Base-by-base conservation (phyloP, 2,113 vertebrate species). In the Labeo rohita region DNA sequence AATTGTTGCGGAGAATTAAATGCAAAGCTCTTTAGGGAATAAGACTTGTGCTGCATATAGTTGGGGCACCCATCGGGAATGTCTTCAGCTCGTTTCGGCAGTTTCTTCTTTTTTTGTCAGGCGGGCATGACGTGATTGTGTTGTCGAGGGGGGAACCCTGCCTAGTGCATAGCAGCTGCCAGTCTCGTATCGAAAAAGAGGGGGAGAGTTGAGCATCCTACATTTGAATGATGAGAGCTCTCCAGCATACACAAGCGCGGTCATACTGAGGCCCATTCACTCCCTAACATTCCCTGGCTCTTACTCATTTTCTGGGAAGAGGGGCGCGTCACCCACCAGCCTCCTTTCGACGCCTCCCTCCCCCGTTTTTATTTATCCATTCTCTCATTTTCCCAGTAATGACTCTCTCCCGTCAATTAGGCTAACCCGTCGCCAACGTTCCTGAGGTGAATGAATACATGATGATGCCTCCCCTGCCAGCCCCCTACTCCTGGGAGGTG, bases 401-500 rank as follows among this genome's bases (percentile, higher is more conserved):
- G 87, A 74, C 84, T 79, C 85, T 85, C 79, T 82, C 65, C 47
- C 66, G 47, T 85, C 84, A 89, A 80, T 87, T 89, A 89, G 86
- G 43, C 36, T 54, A 84, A 83, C 85, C 83, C 63, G 36, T 76
- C 47, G 59, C 82, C 79, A 70, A 79, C 63, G 45, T 73, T 82
- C 76, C 65, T 18, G 72, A 54, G 49, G 39, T 84, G 76, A 77
- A 89, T 87, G 84, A 63, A 89, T 81, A 86, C 85, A 82, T 75
- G 80, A 63, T 89, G 75, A 88, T 81, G 74, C 80, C 59, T 87
- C 73, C 73, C 59, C 89, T 85, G 63, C 56, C 36, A 3, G 16
- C 12, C 66, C 63, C 50, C 82, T 21, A 66, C 87, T 91, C 91
- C 90, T 90, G 56, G 82, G 89, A 92, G 92, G 91, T 91, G 89